Evolutionary conservation across 2,888 invertebrate species (phyloP).

Genomic region (Amitus sp.): DNA sequence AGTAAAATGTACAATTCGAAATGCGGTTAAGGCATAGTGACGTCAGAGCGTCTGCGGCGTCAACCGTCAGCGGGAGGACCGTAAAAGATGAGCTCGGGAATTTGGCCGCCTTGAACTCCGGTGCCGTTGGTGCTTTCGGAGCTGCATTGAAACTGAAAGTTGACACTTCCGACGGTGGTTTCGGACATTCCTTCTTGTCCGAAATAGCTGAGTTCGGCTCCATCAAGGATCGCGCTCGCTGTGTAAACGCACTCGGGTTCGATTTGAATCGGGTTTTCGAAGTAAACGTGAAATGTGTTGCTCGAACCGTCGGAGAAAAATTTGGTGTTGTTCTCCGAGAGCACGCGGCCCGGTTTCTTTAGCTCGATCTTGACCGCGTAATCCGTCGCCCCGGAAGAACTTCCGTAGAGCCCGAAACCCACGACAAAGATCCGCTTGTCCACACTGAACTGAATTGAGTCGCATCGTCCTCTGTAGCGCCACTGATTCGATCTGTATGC

Average conservation of each 20-base stretch:
- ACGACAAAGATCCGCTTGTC: slow-evolving; percentile 96
- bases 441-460: slow-evolving; percentile 96
- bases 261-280: slow-evolving; percentile 85
- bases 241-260: slow-evolving; percentile 95
- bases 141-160: slow-evolving; percentile 97
- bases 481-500: slow-evolving; percentile 97
- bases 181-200: slow-evolving; percentile 97
- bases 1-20: slow-evolving; percentile 3
- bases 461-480: slow-evolving; percentile 95
- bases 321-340: slow-evolving; percentile 92
- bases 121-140: slow-evolving; percentile 98
- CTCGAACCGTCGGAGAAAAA: slow-evolving; percentile 97
- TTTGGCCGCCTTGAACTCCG: slow-evolving; percentile 96
- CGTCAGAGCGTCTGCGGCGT: slow-evolving; percentile 46
- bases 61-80: slow-evolving; percentile 76
- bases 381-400: slow-evolving; percentile 94
- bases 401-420: slow-evolving; percentile 95
- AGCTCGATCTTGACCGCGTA: slow-evolving; percentile 95
- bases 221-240: slow-evolving; percentile 94
- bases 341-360: slow-evolving; percentile 85
- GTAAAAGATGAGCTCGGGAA: slow-evolving; percentile 96
- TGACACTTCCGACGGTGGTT: slow-evolving; percentile 91
- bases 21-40: slow-evolving; percentile 46
- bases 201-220: slow-evolving; percentile 94
- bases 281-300: slow-evolving; percentile 92